Conservation (phyloP, 2,113 vertebrate species). For the Theristicus caerulescens region DNA sequence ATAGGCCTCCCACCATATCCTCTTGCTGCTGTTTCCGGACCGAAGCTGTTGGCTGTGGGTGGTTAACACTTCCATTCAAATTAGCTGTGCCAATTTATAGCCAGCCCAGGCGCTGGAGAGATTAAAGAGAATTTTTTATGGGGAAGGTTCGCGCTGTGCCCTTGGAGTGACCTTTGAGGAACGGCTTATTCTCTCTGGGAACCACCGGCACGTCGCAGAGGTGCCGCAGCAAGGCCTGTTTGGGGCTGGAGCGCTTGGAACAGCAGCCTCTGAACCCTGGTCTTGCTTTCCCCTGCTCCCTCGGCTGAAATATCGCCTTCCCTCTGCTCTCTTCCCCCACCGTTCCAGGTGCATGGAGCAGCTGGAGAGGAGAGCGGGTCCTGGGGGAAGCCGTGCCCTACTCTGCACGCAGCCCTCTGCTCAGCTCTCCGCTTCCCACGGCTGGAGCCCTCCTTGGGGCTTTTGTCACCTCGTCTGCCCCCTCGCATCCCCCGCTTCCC, state of each 20-base stretch:
- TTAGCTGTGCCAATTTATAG: constrained; percentile 60
- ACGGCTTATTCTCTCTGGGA: constrained; percentile 39
- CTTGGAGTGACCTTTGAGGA: constrained; percentile 68
- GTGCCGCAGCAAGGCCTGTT: background rate
- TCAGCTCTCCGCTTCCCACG: background rate
- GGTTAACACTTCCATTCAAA: constrained; percentile 68
- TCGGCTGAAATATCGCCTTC: background rate
- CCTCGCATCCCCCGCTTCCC: background rate
- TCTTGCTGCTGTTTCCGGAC: constrained; percentile 69
- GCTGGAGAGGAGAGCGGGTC: constrained; percentile 1
- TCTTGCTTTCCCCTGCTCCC: background rate
- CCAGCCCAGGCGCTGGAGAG: constrained; percentile 56
- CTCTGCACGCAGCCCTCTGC: background rate
- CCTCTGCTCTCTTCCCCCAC: background rate
- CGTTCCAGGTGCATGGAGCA: background rate
- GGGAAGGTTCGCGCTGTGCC: constrained; percentile 32
- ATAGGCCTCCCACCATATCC: constrained; percentile 62
- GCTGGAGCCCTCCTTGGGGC: background rate
- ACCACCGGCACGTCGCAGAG: background rate
- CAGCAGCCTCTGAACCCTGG: background rate
- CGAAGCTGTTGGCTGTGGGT: constrained; percentile 67
- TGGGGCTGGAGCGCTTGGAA: background rate
- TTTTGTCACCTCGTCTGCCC: background rate
- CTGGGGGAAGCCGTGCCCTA: background rate
- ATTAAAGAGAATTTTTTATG: constrained; percentile 67